A percentile compares a stretch with the other conserved stretches of the same genome.
These are phyloP conservation scores for Epizoanthus illoricatus DNA, from an alignment of 92 coral and sea anemone genomes.

Conservation along the genomic window DNA sequence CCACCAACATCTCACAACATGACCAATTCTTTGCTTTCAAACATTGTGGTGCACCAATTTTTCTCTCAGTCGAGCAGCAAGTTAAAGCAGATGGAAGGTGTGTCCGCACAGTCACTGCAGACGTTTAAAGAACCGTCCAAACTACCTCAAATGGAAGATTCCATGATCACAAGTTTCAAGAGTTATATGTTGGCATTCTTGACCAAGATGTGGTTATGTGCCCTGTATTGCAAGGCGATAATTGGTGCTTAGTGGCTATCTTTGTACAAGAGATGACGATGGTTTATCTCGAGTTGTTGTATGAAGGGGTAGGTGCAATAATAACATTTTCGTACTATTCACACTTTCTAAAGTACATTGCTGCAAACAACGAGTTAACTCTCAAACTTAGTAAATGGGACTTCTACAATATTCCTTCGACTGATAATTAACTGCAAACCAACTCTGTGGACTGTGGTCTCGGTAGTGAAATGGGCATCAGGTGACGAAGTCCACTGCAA, in stretches of 20 bases:
- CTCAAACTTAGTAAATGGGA: constrained; percentile 40
- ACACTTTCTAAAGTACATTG: constrained; percentile 27
- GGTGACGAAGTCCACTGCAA: neutral
- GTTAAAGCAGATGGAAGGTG: constrained; percentile 30
- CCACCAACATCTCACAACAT: constrained; percentile 46
- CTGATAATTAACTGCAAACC: constrained; percentile 51
- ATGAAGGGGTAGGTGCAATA: constrained; percentile 47
- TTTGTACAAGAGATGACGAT: constrained; percentile 49
- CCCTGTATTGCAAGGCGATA: constrained; percentile 52
- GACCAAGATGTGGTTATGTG: constrained; percentile 45
- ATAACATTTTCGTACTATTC: constrained; percentile 35
- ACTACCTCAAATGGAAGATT: constrained; percentile 34
- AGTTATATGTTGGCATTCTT: constrained; percentile 37
- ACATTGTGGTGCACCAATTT: constrained; percentile 50
- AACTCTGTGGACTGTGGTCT: constrained; percentile 54
- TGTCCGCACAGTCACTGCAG: constrained; percentile 43
- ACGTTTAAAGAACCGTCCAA: constrained; percentile 47
- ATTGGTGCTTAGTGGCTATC: constrained; percentile 46
- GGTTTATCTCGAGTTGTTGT: constrained; percentile 57
- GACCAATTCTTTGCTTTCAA: constrained; percentile 42
- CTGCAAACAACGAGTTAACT: neutral
- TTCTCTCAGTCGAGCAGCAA: constrained; percentile 39
- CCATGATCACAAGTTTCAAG: constrained; percentile 20
- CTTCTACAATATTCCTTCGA: constrained; percentile 46
- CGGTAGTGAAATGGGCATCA: constrained; percentile 50